Evolutionary conservation across 2,888 invertebrate genomes (phyloP).

Genomic region (Euplagia quadripunctaria): DNA sequence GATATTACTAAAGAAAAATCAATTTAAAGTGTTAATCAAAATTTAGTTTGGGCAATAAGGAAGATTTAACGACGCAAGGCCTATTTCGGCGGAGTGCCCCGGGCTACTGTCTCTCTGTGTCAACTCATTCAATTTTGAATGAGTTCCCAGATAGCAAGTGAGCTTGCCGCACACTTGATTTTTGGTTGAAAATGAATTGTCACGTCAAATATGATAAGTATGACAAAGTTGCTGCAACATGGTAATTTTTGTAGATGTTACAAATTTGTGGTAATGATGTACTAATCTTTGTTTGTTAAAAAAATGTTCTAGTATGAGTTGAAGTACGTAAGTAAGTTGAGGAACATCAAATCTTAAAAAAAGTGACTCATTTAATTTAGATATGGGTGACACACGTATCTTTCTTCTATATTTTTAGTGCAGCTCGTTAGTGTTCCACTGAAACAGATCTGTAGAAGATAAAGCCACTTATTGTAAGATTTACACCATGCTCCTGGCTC

Average conservation of each 20-base stretch:
- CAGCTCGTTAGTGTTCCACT: slow-evolving; percentile 23
- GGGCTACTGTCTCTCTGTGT: no score
- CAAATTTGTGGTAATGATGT: no score
- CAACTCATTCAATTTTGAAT: no score
- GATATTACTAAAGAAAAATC: not conserved
- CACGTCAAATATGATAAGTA: no score
- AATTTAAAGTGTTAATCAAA: not conserved
- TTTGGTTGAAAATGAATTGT: no score
- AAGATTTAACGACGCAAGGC: not conserved
- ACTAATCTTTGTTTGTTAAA: no score
- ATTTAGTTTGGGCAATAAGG: not conserved
- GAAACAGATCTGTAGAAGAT: slow-evolving; percentile 1
- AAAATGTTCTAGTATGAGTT: no score
- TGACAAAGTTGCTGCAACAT: no score
- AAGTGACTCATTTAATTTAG: slow-evolving; percentile 25
- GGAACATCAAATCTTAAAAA: not conserved
- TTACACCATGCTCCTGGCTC: slow-evolving; percentile 25
- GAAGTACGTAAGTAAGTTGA: no score
- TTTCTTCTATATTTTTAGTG: slow-evolving; percentile 17
- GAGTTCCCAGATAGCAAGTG: no score
- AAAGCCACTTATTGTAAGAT: slow-evolving; percentile 13
- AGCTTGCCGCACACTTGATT: no score
- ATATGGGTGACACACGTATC: slow-evolving; percentile 32
- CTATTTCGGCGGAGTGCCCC: not conserved
- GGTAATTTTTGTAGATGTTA: no score